phyloP scores from a whole-genome alignment of 2,888 invertebrate genomes.

The Eustalomyia histrio region DNA sequence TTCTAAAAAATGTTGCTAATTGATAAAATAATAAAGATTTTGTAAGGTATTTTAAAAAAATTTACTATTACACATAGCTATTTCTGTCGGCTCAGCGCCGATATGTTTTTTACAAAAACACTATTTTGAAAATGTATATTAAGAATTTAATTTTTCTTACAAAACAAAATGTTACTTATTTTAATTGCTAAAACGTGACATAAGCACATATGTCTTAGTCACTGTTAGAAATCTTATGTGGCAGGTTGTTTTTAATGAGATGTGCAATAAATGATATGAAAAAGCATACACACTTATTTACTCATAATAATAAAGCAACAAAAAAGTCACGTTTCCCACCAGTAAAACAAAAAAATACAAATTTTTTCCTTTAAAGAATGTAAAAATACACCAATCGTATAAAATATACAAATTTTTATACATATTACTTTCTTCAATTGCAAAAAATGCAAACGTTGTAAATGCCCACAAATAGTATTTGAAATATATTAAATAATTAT shows the following conservation, averaged over 20 bases:
- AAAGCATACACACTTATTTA: not conserved
- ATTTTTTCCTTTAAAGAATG: slow-evolving; percentile 47
- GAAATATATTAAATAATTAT: no score
- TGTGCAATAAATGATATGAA: slow-evolving; percentile 62
- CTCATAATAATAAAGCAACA: slow-evolving; percentile 41
- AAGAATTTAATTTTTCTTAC: slow-evolving; percentile 27
- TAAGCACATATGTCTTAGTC: slow-evolving; percentile 57
- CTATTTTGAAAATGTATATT: slow-evolving; percentile 29
- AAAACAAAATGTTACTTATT: slow-evolving; percentile 43
- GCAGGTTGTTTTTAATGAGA: slow-evolving; percentile 65
- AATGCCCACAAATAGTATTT: no score
- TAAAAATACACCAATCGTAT: not conserved
- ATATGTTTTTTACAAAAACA: slow-evolving; percentile 6
- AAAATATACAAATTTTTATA: not conserved
- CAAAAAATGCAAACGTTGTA: no score
- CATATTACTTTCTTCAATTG: no score
- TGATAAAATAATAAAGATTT: no score
- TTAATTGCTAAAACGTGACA: slow-evolving; percentile 63
- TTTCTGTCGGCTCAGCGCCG: no score
- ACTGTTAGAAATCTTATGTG: slow-evolving; percentile 60
- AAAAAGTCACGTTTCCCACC: slow-evolving; percentile 61
- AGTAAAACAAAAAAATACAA: slow-evolving; percentile 35
- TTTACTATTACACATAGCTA: no score
- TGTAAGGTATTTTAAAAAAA: no score
- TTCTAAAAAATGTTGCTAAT: no score